A percentile compares a stretch with the other conserved stretches of the same genome.
Evolutionary conservation across 2,888 invertebrate genomes (phyloP).

Genomic region (Liopterus haemorrhoidalis): DNA sequence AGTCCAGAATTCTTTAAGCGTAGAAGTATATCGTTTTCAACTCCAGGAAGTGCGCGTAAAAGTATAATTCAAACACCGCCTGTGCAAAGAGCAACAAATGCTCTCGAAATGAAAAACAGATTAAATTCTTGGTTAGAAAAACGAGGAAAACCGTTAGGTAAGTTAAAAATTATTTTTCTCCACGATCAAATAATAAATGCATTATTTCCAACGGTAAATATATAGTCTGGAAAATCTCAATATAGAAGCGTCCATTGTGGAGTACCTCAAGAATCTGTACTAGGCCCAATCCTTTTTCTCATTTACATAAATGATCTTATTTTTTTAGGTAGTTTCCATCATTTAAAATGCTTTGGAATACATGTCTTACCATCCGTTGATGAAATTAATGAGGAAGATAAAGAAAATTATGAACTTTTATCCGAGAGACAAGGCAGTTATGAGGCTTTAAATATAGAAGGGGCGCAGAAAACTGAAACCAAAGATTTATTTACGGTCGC

Average conservation of each 20-base stretch:
- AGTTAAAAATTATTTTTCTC: too few relatives aligned
- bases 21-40: conserved; percentile 36
- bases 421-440: conserved; percentile 42
- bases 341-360: conserved; percentile 52
- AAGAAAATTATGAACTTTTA: conserved; percentile 48
- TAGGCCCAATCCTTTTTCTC: too few relatives aligned
- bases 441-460: conserved; percentile 33
- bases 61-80: conserved; percentile 13
- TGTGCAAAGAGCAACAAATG: conserved; percentile 42
- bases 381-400: conserved; percentile 47
- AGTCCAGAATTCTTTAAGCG: too few relatives aligned
- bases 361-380: conserved; percentile 34
- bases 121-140: conserved; percentile 51
- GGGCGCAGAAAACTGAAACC: conserved; percentile 30
- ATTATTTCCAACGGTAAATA: too few relatives aligned
- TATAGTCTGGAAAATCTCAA: too few relatives aligned
- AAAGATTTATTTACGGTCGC: conserved; percentile 38
- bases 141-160: conserved; percentile 48
- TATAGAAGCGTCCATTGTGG: too few relatives aligned
- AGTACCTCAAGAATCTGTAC: too few relatives aligned
- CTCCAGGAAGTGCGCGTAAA: conserved; percentile 37
- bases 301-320: too few relatives aligned
- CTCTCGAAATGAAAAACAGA: conserved; percentile 45
- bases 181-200: too few relatives aligned
- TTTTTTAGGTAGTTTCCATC: conserved; percentile 49